Conservation (phyloP, 1,140 invertebrate species). For the Drosophila punjabiensis region DNA sequence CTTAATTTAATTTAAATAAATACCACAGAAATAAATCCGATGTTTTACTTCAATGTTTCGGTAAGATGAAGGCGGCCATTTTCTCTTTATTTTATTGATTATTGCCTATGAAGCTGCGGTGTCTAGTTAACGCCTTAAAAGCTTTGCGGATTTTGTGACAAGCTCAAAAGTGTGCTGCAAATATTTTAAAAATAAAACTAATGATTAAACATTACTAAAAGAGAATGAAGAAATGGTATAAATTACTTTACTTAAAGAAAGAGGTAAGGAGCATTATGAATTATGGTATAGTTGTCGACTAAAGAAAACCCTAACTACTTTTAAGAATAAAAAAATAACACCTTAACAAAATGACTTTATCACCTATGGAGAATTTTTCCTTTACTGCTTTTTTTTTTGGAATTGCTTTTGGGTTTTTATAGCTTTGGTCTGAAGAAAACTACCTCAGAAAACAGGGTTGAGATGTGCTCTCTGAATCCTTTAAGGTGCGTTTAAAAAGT, state of each 20-base stretch:
- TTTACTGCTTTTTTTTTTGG: background rate
- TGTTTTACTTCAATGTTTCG: background rate
- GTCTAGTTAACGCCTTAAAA: conserved; percentile 32
- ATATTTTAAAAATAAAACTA: background rate
- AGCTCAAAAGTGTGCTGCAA: conserved; percentile 63
- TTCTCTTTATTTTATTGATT: conserved; percentile 19
- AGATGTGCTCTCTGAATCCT: background rate
- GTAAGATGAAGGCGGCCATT: conserved; percentile 17
- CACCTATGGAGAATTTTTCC: background rate
- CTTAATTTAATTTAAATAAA: conserved; percentile 27
- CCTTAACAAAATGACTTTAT: background rate
- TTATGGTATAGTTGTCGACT: background rate
- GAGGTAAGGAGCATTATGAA: too few species aligned
- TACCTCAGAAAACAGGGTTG: background rate
- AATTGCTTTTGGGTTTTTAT: background rate
- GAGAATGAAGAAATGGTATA: background rate
- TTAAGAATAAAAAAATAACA: background rate
- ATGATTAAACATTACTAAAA: too few species aligned
- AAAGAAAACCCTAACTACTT: background rate
- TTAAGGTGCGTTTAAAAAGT: background rate
- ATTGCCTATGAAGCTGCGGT: conserved; percentile 37
- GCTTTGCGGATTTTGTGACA: conserved; percentile 31
- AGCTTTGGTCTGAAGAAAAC: background rate
- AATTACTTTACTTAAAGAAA: background rate
- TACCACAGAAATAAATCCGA: background rate